These are phyloP conservation scores for Carassius auratus DNA, from an alignment of 2,113 vertebrate genomes.

Conservation along the genomic window DNA sequence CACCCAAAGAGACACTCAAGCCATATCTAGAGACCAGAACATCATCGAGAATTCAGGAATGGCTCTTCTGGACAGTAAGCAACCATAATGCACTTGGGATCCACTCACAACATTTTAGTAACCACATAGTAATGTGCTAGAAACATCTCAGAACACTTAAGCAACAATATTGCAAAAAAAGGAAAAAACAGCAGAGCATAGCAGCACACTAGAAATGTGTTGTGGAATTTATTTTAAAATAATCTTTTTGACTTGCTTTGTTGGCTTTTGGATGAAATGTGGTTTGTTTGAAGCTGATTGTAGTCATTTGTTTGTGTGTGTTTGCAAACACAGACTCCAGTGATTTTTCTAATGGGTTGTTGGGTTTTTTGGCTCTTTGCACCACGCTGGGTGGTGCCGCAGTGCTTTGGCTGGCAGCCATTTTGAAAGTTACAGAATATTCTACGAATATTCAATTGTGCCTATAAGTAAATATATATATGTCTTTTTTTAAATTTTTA, in stretches of 20 bases:
- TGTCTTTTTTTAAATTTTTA: neutral
- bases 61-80: no score
- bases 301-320: neutral
- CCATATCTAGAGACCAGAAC: no score
- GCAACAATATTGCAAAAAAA: neutral
- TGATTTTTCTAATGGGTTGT: conserved; percentile 15
- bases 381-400: neutral
- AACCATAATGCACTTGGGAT: no score
- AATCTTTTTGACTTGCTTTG: neutral
- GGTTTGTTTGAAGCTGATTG: neutral
- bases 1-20: neutral
- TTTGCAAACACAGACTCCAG: conserved; percentile 2
- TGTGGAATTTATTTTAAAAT: neutral
- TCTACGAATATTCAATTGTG: neutral
- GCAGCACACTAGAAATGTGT: neutral
- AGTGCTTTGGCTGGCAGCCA: neutral
- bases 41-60: no score
- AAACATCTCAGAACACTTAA: no score
- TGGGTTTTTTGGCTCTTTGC: neutral
- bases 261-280: neutral
- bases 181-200: neutral
- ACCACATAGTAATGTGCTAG: no score
- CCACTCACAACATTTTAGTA: no score
- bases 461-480: no score
- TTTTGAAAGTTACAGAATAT: neutral